Base-by-base conservation (phyloP, 2,113 vertebrate genomes). In the Argyrosomus japonicus region DNA sequence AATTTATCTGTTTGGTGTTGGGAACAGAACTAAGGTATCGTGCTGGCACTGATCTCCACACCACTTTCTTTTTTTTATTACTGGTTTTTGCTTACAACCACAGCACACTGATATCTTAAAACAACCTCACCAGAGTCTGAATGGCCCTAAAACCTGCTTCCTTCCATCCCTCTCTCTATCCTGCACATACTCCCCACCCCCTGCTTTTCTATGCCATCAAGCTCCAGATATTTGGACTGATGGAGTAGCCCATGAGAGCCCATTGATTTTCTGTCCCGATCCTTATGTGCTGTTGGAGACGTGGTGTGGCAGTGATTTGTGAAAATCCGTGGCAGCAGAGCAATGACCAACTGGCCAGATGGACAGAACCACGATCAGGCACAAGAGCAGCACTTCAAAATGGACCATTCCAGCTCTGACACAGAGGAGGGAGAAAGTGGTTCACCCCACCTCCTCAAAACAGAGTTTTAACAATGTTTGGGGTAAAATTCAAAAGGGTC, bases 241-340 rank as follows among this genome's bases (percentile, higher is more conserved):
- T 93, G 83, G 89, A 93, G 87, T 77, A 75, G 88, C 85, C 90
- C 86, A 81, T 79, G 89, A 93, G 91, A 85, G 74, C 69, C 67
- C 88, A 95, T 95, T 92, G 94, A 95, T 94, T 94, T 95, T 81
- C 88, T 87, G 90, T 93, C 91, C 68, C 32, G 67, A 72, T 68
- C 53, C 69, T 73, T 64, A 78, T 27, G 32, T 83, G 72, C 75
- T 87, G 56, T 84, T 86, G 88, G 75, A 93, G 75, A 90, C 65
- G 77, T 87, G 87, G 84, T 47, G 58, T 83, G 83, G 87, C 77
- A 71, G 88, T 92, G 92, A 93, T 92, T 93, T 94, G 93, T 93
- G 92, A 92, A 65, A 85, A 84, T 90, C 80, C n/a, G 68, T 81
- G 79, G 81, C 70, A 76, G 48, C 65, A 53, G 68, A 83, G 84